These are phyloP conservation scores for Paramormyrops hopkinsi DNA, from an alignment of 2,797 vertebrate genomes.

Conservation along the genomic window DNA sequence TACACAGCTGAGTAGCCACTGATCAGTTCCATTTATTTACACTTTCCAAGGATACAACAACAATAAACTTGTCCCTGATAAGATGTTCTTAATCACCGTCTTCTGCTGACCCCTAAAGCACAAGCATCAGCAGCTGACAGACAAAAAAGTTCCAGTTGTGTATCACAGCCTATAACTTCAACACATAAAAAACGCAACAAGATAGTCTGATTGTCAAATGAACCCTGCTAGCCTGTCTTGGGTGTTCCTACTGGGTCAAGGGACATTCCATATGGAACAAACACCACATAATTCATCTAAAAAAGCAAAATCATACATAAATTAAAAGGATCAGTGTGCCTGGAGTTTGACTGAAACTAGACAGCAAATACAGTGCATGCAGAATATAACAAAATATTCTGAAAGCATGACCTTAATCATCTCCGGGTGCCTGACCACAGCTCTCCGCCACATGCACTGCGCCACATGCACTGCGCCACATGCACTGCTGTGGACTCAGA, in stretches of 20 bases:
- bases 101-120: neutral
- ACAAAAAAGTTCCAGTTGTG: neutral
- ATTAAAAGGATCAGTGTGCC: neutral
- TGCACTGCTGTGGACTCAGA: neutral
- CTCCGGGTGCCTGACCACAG: neutral
- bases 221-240: neutral
- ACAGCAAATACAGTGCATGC: neutral
- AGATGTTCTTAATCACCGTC: neutral
- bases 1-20: neutral
- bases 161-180: neutral
- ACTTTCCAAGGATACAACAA: neutral
- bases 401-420: neutral
- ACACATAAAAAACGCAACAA: neutral
- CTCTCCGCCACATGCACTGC: neutral
- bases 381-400: neutral
- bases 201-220: neutral
- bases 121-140: neutral
- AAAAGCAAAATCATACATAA: neutral
- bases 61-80: neutral
- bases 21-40: neutral
- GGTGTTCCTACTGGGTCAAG: neutral
- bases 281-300: neutral
- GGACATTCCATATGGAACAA: neutral
- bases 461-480: no score
- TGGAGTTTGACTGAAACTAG: neutral